Percentiles rank a stretch among this genome's conserved stretches.
These are phyloP conservation scores for Drosophila multiciliata DNA, from an alignment of 2,888 invertebrate genomes.

Conservation along the genomic window DNA sequence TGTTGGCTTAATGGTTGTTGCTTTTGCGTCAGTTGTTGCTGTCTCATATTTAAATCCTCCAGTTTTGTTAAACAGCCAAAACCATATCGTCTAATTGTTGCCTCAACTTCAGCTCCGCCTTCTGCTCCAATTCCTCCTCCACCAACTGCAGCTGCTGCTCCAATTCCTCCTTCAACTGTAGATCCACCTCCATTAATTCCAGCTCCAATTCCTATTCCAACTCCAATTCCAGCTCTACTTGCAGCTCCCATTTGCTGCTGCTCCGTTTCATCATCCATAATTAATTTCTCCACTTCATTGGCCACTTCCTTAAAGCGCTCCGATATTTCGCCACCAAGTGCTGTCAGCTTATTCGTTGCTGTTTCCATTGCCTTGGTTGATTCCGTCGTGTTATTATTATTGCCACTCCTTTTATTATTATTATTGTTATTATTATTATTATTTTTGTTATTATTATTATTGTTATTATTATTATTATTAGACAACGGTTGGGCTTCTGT, in stretches of 20 bases:
- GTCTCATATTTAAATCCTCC: not conserved
- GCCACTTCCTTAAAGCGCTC: constrained; percentile 89
- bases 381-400: not conserved
- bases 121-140: not conserved
- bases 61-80: not conserved
- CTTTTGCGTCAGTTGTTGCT: not conserved
- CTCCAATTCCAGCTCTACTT: not conserved
- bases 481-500: not conserved
- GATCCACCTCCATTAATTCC: not conserved
- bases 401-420: not conserved
- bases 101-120: not conserved
- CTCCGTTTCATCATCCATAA: constrained; percentile 88
- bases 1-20: too few relatives aligned
- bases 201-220: not conserved
- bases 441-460: not conserved
- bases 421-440: not conserved
- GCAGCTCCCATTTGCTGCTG: not conserved
- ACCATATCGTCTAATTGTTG: not conserved
- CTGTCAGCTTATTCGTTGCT: constrained; percentile 15
- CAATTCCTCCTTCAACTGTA: too few relatives aligned
- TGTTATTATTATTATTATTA: not conserved
- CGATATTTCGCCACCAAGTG: constrained; percentile 65
- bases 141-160: too few relatives aligned
- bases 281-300: constrained; percentile 90
- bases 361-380: constrained; percentile 2